Evolutionary conservation across 2,888 invertebrate genomes (phyloP), one percentile per base, ranked within the genome.

Genomic region (Andrena chrysosceles): DNA sequence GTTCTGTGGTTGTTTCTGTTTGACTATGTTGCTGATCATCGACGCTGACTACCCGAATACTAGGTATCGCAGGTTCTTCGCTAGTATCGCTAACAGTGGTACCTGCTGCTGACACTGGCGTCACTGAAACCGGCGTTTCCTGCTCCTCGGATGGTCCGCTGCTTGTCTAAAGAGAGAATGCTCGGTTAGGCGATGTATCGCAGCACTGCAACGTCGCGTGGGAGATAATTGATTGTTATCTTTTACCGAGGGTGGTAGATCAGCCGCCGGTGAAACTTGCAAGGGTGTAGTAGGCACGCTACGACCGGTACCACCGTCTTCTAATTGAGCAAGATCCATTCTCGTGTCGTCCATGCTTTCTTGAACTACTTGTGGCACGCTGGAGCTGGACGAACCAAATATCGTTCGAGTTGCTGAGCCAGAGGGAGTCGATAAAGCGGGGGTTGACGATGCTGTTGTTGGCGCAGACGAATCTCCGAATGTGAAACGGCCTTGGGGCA

Each of bases 341-440:
- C 96, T 95, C 66, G 97, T 96, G 93, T 97, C 97, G 93, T 97
- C 97, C 95, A 97, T 96, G 86, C 96, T 95, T 92, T 96, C 96
- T 67, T 95, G 95, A 23, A 94, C 95, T 26, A 95, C 94, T 84
- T 95, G 95, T 3, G 95, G 93, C 79, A 94, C 93, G 80, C 94
- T 93, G 77, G 93, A 87, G 73, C 90, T 88, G 60, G 80, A 89
- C 2, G 89, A 90, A 77, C 87, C 90, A 85, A 91, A 93, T 90
- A 85, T 91, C 29, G 88, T 91, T 81, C 85, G 90, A 69, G 85
- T 73, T 23, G 83, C 86, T 66, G 85, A 89, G 52, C 80, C 90
- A 7, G 81, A 90, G 52, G 82, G 90, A 23, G 85, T 92, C 68
- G 81, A 89, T 75, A 83, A 77, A 26, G 87, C 90, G 59, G 93